A percentile compares a stretch with the other conserved stretches of the same genome.
Evolutionary conservation across 2,888 invertebrate genomes (phyloP).

Genomic region (Drosophila maculinotata): DNA sequence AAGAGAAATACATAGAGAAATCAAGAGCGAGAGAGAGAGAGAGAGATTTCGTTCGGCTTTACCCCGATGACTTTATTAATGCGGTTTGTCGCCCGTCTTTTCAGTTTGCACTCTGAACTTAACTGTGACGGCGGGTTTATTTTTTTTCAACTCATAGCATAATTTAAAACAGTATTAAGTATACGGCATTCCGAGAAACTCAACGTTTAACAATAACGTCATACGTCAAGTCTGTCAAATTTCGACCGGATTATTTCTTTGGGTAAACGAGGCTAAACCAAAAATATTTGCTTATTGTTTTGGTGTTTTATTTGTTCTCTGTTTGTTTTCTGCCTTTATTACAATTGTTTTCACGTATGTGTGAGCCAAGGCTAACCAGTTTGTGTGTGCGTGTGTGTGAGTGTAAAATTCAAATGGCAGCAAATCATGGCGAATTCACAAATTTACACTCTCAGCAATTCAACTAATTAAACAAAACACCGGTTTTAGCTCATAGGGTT

Average conservation of each 20-base stretch:
- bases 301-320: slow-evolving; percentile 7
- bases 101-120: slow-evolving; percentile 41
- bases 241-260: slow-evolving; percentile 32
- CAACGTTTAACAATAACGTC: neutral
- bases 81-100: neutral
- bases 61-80: neutral
- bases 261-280: slow-evolving; percentile 26
- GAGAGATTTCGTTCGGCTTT: neutral
- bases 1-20: neutral
- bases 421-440: slow-evolving; percentile 26
- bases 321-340: slow-evolving; percentile 17
- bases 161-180: neutral
- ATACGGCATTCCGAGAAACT: slow-evolving; percentile 9
- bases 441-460: slow-evolving; percentile 22
- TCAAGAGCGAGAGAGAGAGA: neutral
- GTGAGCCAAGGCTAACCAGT: slow-evolving; percentile 57
- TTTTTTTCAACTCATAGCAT: neutral
- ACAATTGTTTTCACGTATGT: slow-evolving; percentile 36
- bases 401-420: slow-evolving; percentile 25
- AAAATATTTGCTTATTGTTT: slow-evolving; percentile 23
- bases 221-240: slow-evolving; percentile 8
- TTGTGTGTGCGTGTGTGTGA: slow-evolving; percentile 16
- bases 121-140: slow-evolving; percentile 12
- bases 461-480: slow-evolving; percentile 38
- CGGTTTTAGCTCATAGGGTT: slow-evolving; percentile 5